Evolutionary conservation across 2,113 vertebrate genomes (phyloP).

Genomic region (Rissa tridactyla): DNA sequence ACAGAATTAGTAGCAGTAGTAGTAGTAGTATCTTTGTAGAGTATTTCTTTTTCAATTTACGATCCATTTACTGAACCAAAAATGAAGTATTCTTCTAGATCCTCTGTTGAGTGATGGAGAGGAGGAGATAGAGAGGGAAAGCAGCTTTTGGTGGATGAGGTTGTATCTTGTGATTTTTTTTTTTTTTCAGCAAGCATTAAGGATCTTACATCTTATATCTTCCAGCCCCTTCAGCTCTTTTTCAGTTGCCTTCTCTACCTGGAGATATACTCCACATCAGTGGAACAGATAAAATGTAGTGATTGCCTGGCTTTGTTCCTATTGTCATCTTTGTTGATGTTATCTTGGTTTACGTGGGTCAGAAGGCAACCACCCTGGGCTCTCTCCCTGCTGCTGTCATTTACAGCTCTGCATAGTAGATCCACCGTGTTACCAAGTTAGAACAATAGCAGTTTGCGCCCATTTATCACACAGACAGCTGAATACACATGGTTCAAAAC

Average conservation of each 20-base stretch:
- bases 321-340: not conserved
- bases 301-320: not conserved
- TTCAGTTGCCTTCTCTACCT: not conserved
- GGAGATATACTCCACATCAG: not conserved
- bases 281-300: not conserved
- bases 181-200: not conserved
- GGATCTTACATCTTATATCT: not conserved
- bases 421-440: not conserved
- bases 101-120: not conserved
- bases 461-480: constrained; percentile 35
- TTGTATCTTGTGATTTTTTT: not conserved
- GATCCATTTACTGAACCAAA: not conserved
- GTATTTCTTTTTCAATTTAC: not conserved
- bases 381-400: not conserved
- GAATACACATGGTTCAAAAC: constrained; percentile 24
- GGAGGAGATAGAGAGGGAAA: not conserved
- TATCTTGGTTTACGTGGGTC: constrained; percentile 18
- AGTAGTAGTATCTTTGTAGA: not conserved
- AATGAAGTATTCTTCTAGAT: not conserved
- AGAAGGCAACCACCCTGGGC: not conserved
- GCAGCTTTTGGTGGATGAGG: not conserved
- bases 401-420: not conserved
- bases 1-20: not conserved
- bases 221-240: not conserved
- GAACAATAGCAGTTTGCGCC: constrained; percentile 21